Percentiles rank a stretch among this genome's conserved stretches.
Evolutionary conservation across 1,140 invertebrate species (phyloP).

Genomic region (Telenomus remus): DNA sequence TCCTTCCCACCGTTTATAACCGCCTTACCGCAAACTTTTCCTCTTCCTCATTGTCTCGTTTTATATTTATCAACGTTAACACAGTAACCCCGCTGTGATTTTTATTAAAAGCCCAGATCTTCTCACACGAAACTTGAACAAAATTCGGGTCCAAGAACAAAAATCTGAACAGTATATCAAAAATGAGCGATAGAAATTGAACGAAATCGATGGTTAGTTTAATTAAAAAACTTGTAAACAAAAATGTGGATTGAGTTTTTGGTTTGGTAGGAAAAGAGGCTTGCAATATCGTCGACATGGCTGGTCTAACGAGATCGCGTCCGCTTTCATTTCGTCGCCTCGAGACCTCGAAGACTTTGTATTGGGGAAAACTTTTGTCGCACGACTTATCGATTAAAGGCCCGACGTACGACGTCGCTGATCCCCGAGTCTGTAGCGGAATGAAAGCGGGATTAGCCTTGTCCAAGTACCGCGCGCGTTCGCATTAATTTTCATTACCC

Average conservation of each 20-base stretch:
- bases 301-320: slow-evolving; percentile 23
- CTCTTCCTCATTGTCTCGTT: slow-evolving; percentile 15
- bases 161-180: too few species aligned
- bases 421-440: slow-evolving; percentile 40
- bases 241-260: too few species aligned
- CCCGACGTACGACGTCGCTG: slow-evolving; percentile 23
- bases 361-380: slow-evolving; percentile 23
- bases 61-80: slow-evolving; percentile 45
- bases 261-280: background rate
- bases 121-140: too few species aligned
- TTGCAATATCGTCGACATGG: slow-evolving; percentile 10
- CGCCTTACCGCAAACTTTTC: slow-evolving; percentile 5
- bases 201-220: too few species aligned
- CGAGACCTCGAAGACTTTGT: background rate
- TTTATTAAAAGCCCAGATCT: too few species aligned
- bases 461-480: slow-evolving; percentile 37
- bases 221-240: too few species aligned
- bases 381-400: slow-evolving; percentile 43
- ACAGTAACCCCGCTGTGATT: slow-evolving; percentile 21
- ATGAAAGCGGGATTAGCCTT: slow-evolving; percentile 47
- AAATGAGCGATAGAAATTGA: too few species aligned
- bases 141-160: too few species aligned
- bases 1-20: slow-evolving; percentile 4
- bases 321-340: slow-evolving; percentile 20
- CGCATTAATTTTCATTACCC: slow-evolving; percentile 56